phyloP scores from a whole-genome alignment of 1,140 invertebrate genomes.

The Philopotamus ludificatus region DNA sequence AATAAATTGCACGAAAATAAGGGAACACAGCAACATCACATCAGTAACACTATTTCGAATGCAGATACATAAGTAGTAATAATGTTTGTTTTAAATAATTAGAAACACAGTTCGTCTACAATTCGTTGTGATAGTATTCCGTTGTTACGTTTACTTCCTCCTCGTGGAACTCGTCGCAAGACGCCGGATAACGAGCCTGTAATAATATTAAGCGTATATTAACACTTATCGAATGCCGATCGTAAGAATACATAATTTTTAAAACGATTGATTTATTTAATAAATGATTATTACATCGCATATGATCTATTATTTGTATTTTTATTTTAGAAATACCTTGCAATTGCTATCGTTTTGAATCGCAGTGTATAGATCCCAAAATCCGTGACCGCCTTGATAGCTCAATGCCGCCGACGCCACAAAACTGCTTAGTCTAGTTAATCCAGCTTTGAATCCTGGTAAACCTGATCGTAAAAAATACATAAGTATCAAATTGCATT shows the following conservation, averaged over 20 bases:
- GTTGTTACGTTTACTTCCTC: constrained; percentile 78
- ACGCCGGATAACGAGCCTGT: constrained; percentile 69
- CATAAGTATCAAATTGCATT: background rate
- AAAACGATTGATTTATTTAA: background rate
- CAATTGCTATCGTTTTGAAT: constrained; percentile 62
- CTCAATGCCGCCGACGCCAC: constrained; percentile 68
- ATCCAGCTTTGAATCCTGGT: constrained; percentile 61
- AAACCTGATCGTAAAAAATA: constrained; percentile 42
- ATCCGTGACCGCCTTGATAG: constrained; percentile 60
- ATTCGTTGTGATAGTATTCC: constrained; percentile 75
- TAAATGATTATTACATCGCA: constrained; percentile 19
- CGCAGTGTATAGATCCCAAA: constrained; percentile 66
- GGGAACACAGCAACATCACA: no score
- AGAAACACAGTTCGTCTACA: constrained; percentile 51
- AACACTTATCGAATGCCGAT: constrained; percentile 4
- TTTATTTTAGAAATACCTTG: constrained; percentile 57
- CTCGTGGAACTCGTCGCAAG: constrained; percentile 73
- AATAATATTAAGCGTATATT: constrained; percentile 41
- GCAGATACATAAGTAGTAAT: no score
- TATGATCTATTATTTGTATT: constrained; percentile 32
- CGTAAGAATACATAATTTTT: constrained; percentile 20
- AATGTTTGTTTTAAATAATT: no score
- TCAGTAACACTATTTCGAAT: no score
- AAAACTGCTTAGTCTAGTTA: constrained; percentile 73
- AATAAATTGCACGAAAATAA: no score